Evolutionary conservation across 2,888 invertebrate species (phyloP), one percentile per base, ranked within the genome.

Genomic region (Philereme vetulata): DNA sequence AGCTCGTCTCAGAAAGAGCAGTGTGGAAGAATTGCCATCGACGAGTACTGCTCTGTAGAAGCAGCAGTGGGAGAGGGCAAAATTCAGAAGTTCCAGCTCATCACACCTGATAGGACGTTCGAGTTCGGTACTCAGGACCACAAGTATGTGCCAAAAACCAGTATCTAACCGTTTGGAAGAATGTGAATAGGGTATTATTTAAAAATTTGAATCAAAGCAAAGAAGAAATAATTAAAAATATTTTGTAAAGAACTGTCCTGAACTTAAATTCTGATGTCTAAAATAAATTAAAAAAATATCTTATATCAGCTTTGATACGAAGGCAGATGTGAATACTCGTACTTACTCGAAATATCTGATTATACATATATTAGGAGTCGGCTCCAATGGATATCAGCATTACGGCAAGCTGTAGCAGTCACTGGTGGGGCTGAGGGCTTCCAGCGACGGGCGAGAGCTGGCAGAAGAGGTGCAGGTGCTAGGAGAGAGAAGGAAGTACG

Each of bases 71-170:
- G 94, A 0, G 90, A 91, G 21, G 93, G 93, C 3, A 93, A 88
- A 74, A 84, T 92, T 54, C 94, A 95, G 75, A 93, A 94, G 74
- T 95, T 96, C 72, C 92, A 94, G 60, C 82, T 96, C 5, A 93
- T 95, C 70, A 95, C 95, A 0, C 93, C 94, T 0, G 96, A 96
- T 67, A 93, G 96, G 62, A 94, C 94, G n/a, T 95, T 95, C 72
- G 96, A 96, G 74, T 90, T 96, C 40, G 95, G 94, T 8, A 94
- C 96, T 32, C 93, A 94, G 65, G 96, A 96, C 81, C 96, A 96
- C 75, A 95, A 95, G 94, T 94, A 70, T 84, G 84, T 72, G 10
- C 5, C 21, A 21, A 38, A 38, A 21, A 2, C 11, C 3, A 11
- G 4, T 9, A 10, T 7, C 11, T 40, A 4, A 40, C n/a, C 6